Evolutionary conservation across 2,113 vertebrate species (phyloP).

Genomic region (Gymnobelideus leadbeateri): DNA sequence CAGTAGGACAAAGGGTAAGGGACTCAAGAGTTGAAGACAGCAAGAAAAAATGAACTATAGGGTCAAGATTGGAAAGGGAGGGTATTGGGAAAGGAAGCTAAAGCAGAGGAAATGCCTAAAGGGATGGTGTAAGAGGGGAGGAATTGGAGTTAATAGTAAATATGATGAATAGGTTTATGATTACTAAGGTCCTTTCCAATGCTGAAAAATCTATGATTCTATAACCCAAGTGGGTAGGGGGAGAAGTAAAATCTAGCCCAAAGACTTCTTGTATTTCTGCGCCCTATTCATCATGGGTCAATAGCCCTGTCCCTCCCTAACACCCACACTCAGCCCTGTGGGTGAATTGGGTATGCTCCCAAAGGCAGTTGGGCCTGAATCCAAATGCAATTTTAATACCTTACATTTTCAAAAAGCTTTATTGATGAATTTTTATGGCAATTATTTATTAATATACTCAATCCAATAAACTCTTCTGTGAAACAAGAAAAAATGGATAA

Average conservation of each 20-base stretch:
- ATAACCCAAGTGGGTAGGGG: neutral
- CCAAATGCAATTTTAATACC: neutral
- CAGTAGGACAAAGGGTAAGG: neutral
- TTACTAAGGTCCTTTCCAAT: neutral
- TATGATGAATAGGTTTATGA: neutral
- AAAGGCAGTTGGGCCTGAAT: neutral
- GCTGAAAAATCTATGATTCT: slow-evolving; percentile 1
- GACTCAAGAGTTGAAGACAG: neutral
- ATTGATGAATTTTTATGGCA: neutral
- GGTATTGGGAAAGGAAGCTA: neutral
- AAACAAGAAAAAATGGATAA: neutral
- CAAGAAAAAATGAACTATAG: neutral
- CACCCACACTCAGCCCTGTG: neutral
- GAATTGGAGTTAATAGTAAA: neutral
- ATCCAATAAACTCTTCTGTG: neutral
- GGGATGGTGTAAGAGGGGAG: neutral
- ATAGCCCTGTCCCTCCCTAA: neutral
- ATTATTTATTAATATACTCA: neutral
- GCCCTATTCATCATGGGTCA: neutral
- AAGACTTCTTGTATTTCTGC: neutral
- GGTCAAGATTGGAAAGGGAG: neutral
- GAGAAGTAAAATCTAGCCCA: neutral
- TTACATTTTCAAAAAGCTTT: neutral
- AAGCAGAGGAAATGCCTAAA: neutral
- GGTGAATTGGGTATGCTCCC: neutral